Evolutionary conservation across 2,888 invertebrate species (phyloP), one percentile per base, ranked within the genome.

Genomic region (Leptinotarsa juncta): DNA sequence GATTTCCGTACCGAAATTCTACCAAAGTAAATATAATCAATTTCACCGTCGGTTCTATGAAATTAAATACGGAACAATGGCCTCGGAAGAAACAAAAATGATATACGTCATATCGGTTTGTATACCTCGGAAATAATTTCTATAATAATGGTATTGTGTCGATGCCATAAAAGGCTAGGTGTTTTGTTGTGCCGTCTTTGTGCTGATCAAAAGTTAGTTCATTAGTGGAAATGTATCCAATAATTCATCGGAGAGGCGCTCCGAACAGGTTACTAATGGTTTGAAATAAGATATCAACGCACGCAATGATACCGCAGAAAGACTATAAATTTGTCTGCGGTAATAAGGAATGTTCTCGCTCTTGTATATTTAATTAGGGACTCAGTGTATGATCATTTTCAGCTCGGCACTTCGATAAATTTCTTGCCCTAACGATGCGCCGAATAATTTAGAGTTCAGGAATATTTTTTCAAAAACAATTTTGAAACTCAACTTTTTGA

Each of bases 261-360:
- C 73, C 70, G 83, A 62, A 82, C 84, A 83, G 84, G 85, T 85
- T 84, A 84, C 86, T 87, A 87, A 88, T 88, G 87, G 86, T 82
- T 84, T 87, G 88, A 88, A 88, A 88, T 87, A 88, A 88, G 87
- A 88, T 88, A 88, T 88, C 87, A 86, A 84, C 85, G 83, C 88
- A 88, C 87, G 88, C 88, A 87, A 87, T 87, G 87, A 87, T 87
- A 87, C 84, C 83, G 79, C 78, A 81, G 77, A 84, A 71, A 80
- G 82, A 79, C 84, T 80, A 86, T 86, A 86, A 86, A 87, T 87
- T 86, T 84, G 84, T 85, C 84, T 81, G 84, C 78, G 81, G 81
- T 84, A 84, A 85, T 83, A 83, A 85, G 84, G 84, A 85, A 84
- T 83, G 82, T 81, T 82, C 81, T 79, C 79, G 79, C 74, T 74